Evolutionary conservation across 2,888 invertebrate genomes (phyloP).

Genomic region (Andrena bucephala): DNA sequence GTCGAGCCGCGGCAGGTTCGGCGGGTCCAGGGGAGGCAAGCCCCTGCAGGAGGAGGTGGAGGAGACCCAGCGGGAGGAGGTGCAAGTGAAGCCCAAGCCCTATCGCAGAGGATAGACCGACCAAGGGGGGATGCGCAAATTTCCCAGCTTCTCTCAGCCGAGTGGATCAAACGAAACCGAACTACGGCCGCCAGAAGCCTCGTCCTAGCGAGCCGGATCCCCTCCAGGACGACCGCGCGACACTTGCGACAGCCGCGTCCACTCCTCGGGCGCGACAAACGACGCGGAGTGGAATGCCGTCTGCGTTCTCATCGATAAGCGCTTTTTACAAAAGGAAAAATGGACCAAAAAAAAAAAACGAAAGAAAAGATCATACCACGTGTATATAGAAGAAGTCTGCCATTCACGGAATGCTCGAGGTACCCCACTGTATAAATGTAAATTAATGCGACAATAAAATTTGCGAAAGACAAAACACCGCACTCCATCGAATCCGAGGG

Average conservation of each 20-base stretch:
- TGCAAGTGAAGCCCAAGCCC: slow-evolving; percentile 79
- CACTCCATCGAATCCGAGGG: not conserved
- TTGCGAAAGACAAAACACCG: slow-evolving; percentile 40
- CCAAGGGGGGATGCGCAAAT: not conserved
- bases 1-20: slow-evolving; percentile 77
- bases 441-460: slow-evolving; percentile 76
- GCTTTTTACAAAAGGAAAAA: not conserved
- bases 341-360: not conserved
- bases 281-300: slow-evolving; percentile 9
- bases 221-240: not conserved
- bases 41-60: slow-evolving; percentile 78
- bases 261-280: not conserved
- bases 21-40: slow-evolving; percentile 72
- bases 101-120: slow-evolving; percentile 77
- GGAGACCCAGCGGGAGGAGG: slow-evolving; percentile 80
- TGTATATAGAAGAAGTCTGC: slow-evolving; percentile 66
- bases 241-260: not conserved
- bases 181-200: not conserved
- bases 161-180: slow-evolving; percentile 10
- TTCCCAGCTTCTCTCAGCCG: slow-evolving; percentile 18
- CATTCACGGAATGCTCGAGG: slow-evolving; percentile 59
- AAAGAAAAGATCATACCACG: not conserved
- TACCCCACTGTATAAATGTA: slow-evolving; percentile 79
- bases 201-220: not conserved
- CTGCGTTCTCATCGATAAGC: slow-evolving; percentile 1